Evolutionary conservation across 2,888 invertebrate genomes (phyloP).

Genomic region (Drosophila tanythrix): DNA sequence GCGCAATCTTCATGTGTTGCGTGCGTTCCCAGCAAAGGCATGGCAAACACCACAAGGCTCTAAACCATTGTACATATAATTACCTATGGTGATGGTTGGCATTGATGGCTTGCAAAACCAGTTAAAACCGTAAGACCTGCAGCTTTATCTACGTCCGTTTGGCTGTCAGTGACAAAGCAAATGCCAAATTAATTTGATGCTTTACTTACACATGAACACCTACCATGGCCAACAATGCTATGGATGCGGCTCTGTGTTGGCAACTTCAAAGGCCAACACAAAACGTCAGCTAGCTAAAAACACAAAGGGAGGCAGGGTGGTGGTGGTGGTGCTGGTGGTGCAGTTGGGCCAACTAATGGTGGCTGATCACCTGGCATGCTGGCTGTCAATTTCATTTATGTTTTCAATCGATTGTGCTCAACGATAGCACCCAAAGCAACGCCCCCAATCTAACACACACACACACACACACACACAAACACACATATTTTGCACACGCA

Average conservation of each 20-base stretch:
- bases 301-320: conserved; percentile 11
- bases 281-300: conserved; percentile 13
- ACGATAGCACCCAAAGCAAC: conserved; percentile 45
- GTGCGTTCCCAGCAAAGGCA: conserved; percentile 4
- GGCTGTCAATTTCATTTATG: conserved; percentile 82
- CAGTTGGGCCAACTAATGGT: conserved; percentile 18
- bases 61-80: conserved; percentile 37
- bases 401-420: conserved; percentile 75
- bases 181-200: conserved; percentile 80
- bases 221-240: conserved; percentile 29
- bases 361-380: conserved; percentile 69
- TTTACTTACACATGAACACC: conserved; percentile 66
- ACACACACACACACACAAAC: conserved; percentile 15
- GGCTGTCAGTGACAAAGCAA: conserved; percentile 75
- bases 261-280: conserved; percentile 63
- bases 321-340: background rate
- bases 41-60: background rate
- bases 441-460: conserved; percentile 8
- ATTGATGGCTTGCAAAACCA: conserved; percentile 12
- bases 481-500: conserved; percentile 40
- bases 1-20: background rate
- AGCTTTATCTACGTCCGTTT: conserved; percentile 32
- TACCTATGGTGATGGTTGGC: conserved; percentile 40
- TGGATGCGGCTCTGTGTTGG: conserved; percentile 14
- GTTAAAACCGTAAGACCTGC: conserved; percentile 23